These are phyloP conservation scores for Polyodon spathula DNA, from an alignment of 2,113 vertebrate species.

Conservation along the genomic window DNA sequence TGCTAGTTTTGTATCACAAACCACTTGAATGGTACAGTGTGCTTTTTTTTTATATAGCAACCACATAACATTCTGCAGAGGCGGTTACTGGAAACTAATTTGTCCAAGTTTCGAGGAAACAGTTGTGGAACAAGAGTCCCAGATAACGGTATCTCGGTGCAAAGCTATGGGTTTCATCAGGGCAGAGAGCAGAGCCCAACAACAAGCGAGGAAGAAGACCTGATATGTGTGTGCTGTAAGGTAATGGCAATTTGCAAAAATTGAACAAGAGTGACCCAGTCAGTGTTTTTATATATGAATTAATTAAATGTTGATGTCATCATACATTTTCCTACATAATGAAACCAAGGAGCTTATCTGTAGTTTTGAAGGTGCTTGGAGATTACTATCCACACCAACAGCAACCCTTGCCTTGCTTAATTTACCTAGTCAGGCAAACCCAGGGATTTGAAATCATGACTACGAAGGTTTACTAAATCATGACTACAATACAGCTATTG, in stretches of 20 bases:
- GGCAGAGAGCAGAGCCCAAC: constrained; percentile 39
- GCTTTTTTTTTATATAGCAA: constrained; percentile 52
- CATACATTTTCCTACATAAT: too few relatives aligned
- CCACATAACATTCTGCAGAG: constrained; percentile 79
- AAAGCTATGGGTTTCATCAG: constrained; percentile 44
- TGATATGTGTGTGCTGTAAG: constrained; percentile 67
- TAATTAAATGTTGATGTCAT: background rate
- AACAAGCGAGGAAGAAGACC: constrained; percentile 53
- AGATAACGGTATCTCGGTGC: constrained; percentile 34
- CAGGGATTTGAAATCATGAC: too few relatives aligned
- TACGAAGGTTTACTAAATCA: too few relatives aligned
- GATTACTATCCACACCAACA: too few relatives aligned
- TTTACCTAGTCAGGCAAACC: too few relatives aligned
- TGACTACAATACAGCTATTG: too few relatives aligned
- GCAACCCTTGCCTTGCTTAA: too few relatives aligned
- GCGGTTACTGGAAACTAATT: constrained; percentile 72
- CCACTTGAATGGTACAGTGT: constrained; percentile 6
- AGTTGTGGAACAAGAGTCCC: constrained; percentile 45
- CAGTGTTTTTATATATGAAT: background rate
- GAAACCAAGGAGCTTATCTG: too few relatives aligned
- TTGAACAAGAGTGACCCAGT: background rate
- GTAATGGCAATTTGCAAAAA: constrained; percentile 33
- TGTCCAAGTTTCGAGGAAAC: constrained; percentile 56
- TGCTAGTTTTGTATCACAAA: too few relatives aligned
- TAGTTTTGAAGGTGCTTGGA: too few relatives aligned